A percentile compares a stretch with the other conserved stretches of the same genome.
Evolutionary conservation across 2,888 invertebrate genomes (phyloP).

Genomic region (Tubulanus polymorphus): DNA sequence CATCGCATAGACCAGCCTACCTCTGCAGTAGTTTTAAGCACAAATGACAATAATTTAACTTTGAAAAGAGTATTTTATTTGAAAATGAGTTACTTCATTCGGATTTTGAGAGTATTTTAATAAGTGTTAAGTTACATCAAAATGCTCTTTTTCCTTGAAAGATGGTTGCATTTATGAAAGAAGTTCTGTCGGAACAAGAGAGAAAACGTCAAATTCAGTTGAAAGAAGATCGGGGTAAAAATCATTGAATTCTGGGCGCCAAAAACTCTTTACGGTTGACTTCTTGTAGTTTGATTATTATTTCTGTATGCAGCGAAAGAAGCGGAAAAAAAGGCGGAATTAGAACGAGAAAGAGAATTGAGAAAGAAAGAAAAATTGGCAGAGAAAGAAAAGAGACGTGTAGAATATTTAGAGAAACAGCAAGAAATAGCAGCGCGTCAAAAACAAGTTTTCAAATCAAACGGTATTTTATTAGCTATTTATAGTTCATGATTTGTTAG

Average conservation of each 20-base stretch:
- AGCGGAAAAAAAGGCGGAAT: not conserved
- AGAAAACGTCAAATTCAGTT: conserved; percentile 23
- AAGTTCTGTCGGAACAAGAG: conserved; percentile 25
- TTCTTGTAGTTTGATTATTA: no score
- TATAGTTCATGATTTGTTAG: no score
- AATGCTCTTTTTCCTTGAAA: conserved; percentile 15
- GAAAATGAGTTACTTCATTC: not conserved
- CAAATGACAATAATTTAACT: not conserved
- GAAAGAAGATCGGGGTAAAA: conserved; percentile 27
- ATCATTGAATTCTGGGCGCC: not conserved
- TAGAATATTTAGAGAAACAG: not conserved
- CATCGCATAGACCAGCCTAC: no score
- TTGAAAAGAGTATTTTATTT: not conserved
- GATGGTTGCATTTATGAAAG: conserved; percentile 34
- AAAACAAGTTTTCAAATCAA: no score
- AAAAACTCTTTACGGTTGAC: not conserved
- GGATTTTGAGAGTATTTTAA: not conserved
- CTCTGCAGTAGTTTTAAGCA: no score
- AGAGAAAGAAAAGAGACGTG: not conserved
- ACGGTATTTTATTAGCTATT: no score
- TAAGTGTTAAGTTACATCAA: not conserved
- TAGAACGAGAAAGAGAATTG: not conserved
- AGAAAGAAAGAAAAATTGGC: not conserved
- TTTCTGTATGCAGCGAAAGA: not conserved
- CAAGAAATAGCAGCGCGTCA: no score